Conservation (phyloP, 2,888 invertebrate genomes). For the Drosophila koepferae region DNA sequence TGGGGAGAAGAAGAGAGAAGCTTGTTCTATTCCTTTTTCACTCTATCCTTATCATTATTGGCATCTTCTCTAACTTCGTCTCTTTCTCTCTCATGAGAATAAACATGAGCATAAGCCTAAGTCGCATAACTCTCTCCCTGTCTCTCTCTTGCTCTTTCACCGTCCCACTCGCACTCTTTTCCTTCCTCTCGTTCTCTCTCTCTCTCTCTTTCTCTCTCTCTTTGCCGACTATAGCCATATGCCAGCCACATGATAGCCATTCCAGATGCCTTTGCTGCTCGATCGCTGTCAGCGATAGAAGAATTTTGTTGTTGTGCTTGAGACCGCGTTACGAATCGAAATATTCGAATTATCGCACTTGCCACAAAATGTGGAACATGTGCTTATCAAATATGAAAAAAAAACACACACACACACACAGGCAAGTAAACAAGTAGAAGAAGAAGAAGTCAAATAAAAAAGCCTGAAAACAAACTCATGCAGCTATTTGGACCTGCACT, state of each 20-base stretch:
- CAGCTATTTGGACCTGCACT: constrained; percentile 50
- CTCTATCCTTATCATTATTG: not conserved
- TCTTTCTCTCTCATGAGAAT: not conserved
- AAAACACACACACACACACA: not conserved
- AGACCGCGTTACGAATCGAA: constrained; percentile 32
- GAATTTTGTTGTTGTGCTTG: not conserved
- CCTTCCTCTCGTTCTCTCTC: not conserved
- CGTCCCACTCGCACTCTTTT: no score
- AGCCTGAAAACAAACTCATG: constrained; percentile 7
- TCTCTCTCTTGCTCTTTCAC: not conserved
- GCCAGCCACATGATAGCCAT: constrained; percentile 26
- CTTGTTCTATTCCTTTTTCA: not conserved
- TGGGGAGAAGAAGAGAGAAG: not conserved
- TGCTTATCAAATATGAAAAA: constrained; percentile 56
- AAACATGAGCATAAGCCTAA: not conserved
- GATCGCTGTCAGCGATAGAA: constrained; percentile 17
- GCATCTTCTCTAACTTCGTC: not conserved
- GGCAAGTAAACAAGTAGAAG: constrained; percentile 39
- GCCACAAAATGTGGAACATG: constrained; percentile 51
- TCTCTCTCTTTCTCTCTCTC: not conserved
- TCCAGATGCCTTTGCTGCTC: not conserved
- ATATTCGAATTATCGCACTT: constrained; percentile 54
- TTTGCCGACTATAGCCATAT: constrained; percentile 7
- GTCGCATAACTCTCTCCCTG: not conserved
- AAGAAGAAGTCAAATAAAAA: constrained; percentile 14